Base-by-base conservation (phyloP, 2,888 invertebrate genomes). In the Lasioglossum malachurum region DNA sequence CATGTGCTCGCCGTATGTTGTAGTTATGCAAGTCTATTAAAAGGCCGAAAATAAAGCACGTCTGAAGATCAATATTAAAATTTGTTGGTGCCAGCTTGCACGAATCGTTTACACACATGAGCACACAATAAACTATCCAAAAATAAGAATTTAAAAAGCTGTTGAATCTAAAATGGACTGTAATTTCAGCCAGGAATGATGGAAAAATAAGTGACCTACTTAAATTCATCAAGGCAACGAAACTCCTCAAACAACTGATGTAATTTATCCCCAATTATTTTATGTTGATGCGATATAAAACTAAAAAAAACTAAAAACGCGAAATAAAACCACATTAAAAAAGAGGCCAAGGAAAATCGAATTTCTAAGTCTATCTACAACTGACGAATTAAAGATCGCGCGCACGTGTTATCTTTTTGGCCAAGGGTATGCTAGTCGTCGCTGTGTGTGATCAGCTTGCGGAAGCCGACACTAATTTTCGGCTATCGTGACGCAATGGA, bases 21-120 rank as follows among this genome's bases (percentile, higher is more conserved):
- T 4, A n/a, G 57, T 57, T 57, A 57, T 57, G 57, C 57, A 57
- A 57, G n/a, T 57, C 57, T 57, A 57, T 57, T n/a, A n/a, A 57
- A 27, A n/a, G n/a, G 1, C 4, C n/a, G 4, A 57, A 57, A 57
- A n/a, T 57, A 57, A n/a, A 4, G 57, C n/a, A 57, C 12, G n/a
- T 57, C 12, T n/a, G n/a, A 23, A n/a, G n/a, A 12, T n/a, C n/a
- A 12, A 57, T 12, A 10, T 57, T 57, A n/a, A n/a, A n/a, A 57
- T 12, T 44, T 27, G n/a, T 27, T n/a, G n/a, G n/a, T n/a, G n/a
- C 12, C n/a, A n/a, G 10, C 57, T n/a, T 10, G 8, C 23, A 23
- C 10, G 10, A 53, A 23, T 3, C 23, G 23, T 53, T 53, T 53
- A 23, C 12, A 12, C n/a, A 4, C n/a, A 12, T 4, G 14, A 44